Conservation (phyloP, 2,797 vertebrate genomes). For the Aulostomus chinensis region DNA sequence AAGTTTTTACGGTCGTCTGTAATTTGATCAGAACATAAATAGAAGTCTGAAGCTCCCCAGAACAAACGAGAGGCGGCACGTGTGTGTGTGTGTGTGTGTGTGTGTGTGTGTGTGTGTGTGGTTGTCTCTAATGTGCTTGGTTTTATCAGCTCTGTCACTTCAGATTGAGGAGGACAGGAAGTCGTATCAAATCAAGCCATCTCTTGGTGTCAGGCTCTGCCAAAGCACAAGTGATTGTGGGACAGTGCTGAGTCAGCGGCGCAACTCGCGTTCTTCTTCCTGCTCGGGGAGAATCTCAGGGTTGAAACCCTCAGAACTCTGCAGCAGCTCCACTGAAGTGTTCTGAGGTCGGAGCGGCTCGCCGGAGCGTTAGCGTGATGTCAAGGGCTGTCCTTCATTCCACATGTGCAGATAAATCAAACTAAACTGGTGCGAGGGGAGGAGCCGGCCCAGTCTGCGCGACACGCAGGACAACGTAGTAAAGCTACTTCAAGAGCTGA, state of each 20-base stretch:
- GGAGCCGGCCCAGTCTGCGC: too few relatives aligned
- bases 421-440: too few relatives aligned
- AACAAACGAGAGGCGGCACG: too few relatives aligned
- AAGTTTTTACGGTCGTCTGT: too few relatives aligned
- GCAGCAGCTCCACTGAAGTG: neutral
- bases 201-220: constrained; percentile 3
- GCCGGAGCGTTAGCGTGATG: too few relatives aligned
- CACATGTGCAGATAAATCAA: too few relatives aligned
- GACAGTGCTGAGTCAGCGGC: constrained; percentile 2
- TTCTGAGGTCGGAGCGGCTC: too few relatives aligned
- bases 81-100: constrained; percentile 13
- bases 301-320: neutral
- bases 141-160: constrained; percentile 40
- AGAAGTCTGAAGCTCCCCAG: too few relatives aligned
- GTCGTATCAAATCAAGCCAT: constrained; percentile 46
- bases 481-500: too few relatives aligned
- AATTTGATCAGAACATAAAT: too few relatives aligned
- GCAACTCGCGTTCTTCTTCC: neutral
- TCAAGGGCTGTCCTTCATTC: too few relatives aligned
- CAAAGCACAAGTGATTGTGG: constrained; percentile 30
- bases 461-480: too few relatives aligned
- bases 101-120: constrained; percentile 3
- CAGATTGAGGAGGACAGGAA: constrained; percentile 47
- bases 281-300: neutral
- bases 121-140: constrained; percentile 7